Conservation (phyloP, 2,797 vertebrate species). For the Falco cherrug region DNA sequence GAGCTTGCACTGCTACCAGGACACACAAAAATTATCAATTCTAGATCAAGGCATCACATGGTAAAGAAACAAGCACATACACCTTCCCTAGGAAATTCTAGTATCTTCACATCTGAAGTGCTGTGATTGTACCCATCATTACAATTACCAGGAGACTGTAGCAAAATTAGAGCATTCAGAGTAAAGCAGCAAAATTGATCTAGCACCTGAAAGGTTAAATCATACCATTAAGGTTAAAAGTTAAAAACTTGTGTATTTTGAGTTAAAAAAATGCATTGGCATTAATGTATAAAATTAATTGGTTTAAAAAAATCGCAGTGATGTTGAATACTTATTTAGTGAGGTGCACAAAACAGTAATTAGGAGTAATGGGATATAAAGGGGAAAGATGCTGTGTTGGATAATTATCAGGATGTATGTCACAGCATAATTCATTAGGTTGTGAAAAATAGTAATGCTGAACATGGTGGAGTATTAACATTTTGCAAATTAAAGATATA, state of each 20-base stretch:
- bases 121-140: not conserved
- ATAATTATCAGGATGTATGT: not conserved
- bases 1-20: not conserved
- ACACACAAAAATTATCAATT: not conserved
- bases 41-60: not conserved
- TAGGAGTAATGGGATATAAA: conserved; percentile 3
- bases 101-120: not conserved
- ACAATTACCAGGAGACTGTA: not conserved
- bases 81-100: not conserved
- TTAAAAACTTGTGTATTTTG: not conserved
- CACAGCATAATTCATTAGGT: not conserved
- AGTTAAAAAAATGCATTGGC: not conserved
- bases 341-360: not conserved
- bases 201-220: not conserved
- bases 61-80: not conserved
- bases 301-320: not conserved
- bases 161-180: not conserved
- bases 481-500: not conserved
- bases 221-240: not conserved
- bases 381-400: not conserved
- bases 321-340: not conserved
- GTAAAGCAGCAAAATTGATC: not conserved
- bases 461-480: not conserved
- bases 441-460: not conserved
- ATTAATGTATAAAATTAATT: not conserved